Evolutionary conservation across 37 sponge, comb jelly and placozoan species (phyloP).

Genomic region (Cliona cf. orientalis): DNA sequence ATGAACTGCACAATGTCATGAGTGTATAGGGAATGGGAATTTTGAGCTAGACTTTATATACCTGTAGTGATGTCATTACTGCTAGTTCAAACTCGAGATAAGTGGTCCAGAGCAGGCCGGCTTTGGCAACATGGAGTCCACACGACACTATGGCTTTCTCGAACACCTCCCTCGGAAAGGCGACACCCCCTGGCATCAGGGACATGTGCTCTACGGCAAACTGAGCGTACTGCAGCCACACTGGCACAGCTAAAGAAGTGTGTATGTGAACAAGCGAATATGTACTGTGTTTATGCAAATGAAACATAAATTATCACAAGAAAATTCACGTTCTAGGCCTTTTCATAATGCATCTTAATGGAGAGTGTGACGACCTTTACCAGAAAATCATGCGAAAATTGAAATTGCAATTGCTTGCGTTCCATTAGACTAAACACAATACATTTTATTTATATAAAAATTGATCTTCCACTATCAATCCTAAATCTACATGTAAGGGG

Average conservation of each 20-base stretch:
- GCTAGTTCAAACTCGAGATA: slow-evolving; percentile 75
- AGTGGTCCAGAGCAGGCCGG: slow-evolving; percentile 67
- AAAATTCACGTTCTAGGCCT: no score
- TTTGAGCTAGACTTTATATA: background rate
- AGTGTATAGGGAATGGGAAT: no score
- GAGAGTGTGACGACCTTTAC: no score
- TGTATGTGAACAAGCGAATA: background rate
- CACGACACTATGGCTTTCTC: slow-evolving; percentile 69
- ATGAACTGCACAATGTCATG: no score
- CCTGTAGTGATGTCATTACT: slow-evolving; percentile 56
- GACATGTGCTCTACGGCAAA: slow-evolving; percentile 72
- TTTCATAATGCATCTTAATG: no score
- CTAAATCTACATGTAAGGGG: no score
- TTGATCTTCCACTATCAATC: no score
- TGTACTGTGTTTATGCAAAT: background rate
- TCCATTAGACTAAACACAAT: no score
- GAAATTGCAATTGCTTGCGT: no score
- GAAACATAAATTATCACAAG: no score
- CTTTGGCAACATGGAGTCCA: slow-evolving; percentile 81
- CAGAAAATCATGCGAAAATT: no score
- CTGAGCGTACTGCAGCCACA: slow-evolving; percentile 75
- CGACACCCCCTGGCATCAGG: slow-evolving; percentile 44
- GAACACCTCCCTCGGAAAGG: slow-evolving; percentile 61
- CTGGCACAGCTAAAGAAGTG: slow-evolving; percentile 45
- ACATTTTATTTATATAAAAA: no score